Percentiles rank a stretch among this genome's conserved stretches.
phyloP scores from a whole-genome alignment of 1,140 invertebrate genomes.

The Latrodectus geometricus region DNA sequence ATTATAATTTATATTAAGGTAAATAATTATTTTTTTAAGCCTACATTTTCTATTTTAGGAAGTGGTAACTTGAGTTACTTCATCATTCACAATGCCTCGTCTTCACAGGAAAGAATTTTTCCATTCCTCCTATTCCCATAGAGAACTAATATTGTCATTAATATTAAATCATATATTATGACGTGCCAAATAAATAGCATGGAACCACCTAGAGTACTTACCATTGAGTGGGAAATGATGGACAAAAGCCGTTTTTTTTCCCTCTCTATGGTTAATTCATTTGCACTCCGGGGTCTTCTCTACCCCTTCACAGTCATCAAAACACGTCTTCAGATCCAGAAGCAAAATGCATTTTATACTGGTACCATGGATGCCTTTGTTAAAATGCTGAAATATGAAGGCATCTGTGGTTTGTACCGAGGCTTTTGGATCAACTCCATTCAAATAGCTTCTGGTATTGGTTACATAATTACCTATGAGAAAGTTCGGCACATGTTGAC shows the following conservation, averaged over 20 bases:
- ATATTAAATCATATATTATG: conserved; percentile 14
- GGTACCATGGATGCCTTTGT: conserved; percentile 90
- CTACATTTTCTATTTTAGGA: too few relatives aligned
- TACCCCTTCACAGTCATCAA: conserved; percentile 98
- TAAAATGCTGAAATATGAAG: conserved; percentile 91
- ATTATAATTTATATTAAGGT: too few relatives aligned
- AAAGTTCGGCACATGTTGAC: conserved; percentile 85
- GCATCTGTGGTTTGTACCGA: conserved; percentile 86
- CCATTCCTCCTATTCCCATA: background rate
- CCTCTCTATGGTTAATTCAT: conserved; percentile 87
- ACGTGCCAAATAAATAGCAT: conserved; percentile 51
- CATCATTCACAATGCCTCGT: too few relatives aligned
- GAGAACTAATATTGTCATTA: background rate
- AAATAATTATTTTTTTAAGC: too few relatives aligned
- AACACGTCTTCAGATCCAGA: conserved; percentile 92
- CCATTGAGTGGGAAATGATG: conserved; percentile 99
- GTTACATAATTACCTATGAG: conserved; percentile 97
- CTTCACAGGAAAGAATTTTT: background rate
- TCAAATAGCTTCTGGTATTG: conserved; percentile 80
- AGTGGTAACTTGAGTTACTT: too few relatives aligned
- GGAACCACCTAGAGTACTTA: conserved; percentile 74
- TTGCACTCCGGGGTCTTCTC: conserved; percentile 87
- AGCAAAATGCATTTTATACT: conserved; percentile 83
- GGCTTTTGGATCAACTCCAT: conserved; percentile 83
- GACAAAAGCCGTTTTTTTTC: conserved; percentile 94